A percentile compares a stretch with the other conserved stretches of the same genome.
Evolutionary conservation across 2,113 vertebrate species (phyloP).

Genomic region (Turdus rufiventris): DNA sequence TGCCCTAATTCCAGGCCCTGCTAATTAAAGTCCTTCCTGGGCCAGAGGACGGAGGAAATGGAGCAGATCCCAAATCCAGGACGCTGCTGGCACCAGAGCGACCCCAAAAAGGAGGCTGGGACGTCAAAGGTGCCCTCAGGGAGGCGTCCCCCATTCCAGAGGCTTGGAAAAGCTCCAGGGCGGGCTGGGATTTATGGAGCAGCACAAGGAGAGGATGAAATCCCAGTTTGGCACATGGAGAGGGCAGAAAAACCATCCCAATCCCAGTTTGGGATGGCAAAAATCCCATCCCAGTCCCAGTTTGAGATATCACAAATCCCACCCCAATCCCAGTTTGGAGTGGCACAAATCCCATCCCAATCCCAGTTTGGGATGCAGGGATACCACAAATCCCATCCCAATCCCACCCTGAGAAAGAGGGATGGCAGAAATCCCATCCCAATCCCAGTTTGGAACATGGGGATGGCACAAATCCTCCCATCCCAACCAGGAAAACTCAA

Average conservation of each 20-base stretch:
- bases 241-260: not conserved
- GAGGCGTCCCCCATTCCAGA: not conserved
- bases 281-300: not conserved
- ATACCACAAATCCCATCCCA: too few relatives aligned
- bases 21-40: not conserved
- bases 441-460: too few relatives aligned
- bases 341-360: rapidly evolving
- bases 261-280: too few relatives aligned
- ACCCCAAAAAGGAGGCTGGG: not conserved
- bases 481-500: not conserved
- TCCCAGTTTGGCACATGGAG: rapidly evolving
- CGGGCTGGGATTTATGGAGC: not conserved
- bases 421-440: too few relatives aligned
- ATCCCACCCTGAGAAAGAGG: too few relatives aligned
- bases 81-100: rapidly evolving
- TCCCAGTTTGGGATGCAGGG: too few relatives aligned
- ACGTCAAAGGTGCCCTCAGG: not conserved
- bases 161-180: not conserved
- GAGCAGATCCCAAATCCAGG: not conserved
- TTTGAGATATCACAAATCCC: not conserved
- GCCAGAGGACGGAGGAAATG: not conserved
- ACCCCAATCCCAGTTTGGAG: not conserved
- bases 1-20: not conserved
- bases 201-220: not conserved
- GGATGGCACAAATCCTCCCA: not conserved